Percentiles rank a stretch among this genome's conserved stretches.
These are phyloP conservation scores for Lacerta viridis DNA, from an alignment of 2,797 vertebrate species.

Conservation along the genomic window DNA sequence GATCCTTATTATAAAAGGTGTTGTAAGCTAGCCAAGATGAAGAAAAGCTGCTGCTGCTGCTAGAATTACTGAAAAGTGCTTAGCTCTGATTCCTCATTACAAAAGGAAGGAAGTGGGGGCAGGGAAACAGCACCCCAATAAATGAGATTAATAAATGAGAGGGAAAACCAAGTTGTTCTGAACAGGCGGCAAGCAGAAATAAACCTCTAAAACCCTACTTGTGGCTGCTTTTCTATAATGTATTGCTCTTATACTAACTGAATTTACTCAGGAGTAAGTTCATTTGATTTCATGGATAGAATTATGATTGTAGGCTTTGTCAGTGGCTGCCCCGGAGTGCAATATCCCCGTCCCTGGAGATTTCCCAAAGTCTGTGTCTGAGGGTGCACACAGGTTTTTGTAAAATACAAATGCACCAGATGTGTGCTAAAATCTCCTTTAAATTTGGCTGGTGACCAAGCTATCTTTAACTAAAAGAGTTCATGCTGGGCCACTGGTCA, in stretches of 20 bases:
- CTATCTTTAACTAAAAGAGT: no score
- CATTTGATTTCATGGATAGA: background rate
- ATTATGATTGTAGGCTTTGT: background rate
- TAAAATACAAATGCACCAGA: background rate
- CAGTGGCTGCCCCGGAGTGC: background rate
- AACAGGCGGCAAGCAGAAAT: constrained; percentile 1
- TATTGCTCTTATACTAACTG: background rate
- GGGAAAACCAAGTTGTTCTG: background rate
- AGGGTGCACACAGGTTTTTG: background rate
- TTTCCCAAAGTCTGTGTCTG: background rate
- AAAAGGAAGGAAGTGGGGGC: constrained; percentile 51
- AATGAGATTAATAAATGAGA: constrained; percentile 31
- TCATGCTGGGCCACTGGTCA: background rate
- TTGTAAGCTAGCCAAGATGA: constrained; percentile 70
- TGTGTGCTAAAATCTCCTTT: background rate
- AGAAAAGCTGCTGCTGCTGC: constrained; percentile 64
- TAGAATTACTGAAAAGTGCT: constrained; percentile 70
- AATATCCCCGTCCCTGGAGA: background rate
- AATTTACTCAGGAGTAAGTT: background rate
- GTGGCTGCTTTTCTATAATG: background rate
- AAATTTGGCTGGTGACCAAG: background rate
- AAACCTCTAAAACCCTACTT: background rate
- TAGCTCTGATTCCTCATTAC: constrained; percentile 70
- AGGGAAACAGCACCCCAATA: constrained; percentile 35
- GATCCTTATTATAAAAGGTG: constrained; percentile 73